Evolutionary conservation across 2,797 vertebrate genomes (phyloP), one percentile per base, ranked within the genome.

Genomic region (Coilia nasus): DNA sequence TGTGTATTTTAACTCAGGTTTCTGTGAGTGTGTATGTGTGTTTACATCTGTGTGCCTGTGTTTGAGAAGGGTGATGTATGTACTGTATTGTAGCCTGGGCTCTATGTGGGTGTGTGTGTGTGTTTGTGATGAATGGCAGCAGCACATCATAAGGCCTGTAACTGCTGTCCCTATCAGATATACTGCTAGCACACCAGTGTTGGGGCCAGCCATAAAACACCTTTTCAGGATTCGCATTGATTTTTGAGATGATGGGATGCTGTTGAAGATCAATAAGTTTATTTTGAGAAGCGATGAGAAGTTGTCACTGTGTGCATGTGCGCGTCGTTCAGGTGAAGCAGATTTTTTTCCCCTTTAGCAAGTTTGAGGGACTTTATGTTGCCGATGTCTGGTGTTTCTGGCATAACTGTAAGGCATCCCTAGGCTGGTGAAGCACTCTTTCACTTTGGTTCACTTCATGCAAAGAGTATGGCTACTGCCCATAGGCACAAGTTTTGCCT

Each of bases 251-350:
- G 62, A 86, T 89, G 90, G 94, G 92, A 94, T 94, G 92, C 90
- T 93, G 90, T 90, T 90, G 64, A 90, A 88, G 90, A 94, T 94
- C 93, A 88, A 93, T 94, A 90, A 88, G 90, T 93, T 93, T 94
- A 93, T 93, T 93, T 94, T 92, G 85, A 92, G 59, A 46, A 56
- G 59, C 67, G 86, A 84, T 71, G 84, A 90, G 85, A 86, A 88
- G 87, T 91, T 90, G 91, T 91, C 90, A 87, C 88, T 44, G 28
- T 83, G 90, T 90, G 71, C 19, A 25, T 78, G 71, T 41, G 64
- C 35, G 64, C 15, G 71, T 19, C 90, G 89, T 90, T 89, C 89
- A 91, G 88, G 85, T 88, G 86, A 84, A 90, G 84, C 86, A 62
- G 84, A 83, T 90, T 47, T 86, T 83, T 88, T 88, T 83, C 86